Evolutionary conservation across 2,797 vertebrate genomes (phyloP), one percentile per base, ranked within the genome.

Genomic region (Rhincodon typus): DNA sequence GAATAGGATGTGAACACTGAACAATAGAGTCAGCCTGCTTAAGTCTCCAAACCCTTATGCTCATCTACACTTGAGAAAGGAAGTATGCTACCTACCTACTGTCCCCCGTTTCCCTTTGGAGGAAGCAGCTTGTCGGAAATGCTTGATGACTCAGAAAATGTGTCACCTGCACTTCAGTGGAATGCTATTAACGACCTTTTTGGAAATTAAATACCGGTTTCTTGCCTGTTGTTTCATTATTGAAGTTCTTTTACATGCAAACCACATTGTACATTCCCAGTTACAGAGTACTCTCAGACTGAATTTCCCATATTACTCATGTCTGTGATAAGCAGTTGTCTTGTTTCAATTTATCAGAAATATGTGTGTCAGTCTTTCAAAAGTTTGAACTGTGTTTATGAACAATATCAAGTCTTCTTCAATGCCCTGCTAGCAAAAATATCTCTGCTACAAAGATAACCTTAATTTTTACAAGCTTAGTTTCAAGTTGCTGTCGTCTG

Each of bases 221-320:
- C 17, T 66, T 3, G 38, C 34, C 90, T 69, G 25, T 27, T 42
- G 17, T 53, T 19, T 53, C 46, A 8, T 74, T 34, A 74, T 57
- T n/a, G 10, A 50, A 17, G 38, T 53, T 72, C 67, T 30, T 72
- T 94, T 50, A 17, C 67, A 30, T 13, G 50, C 94, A 15, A 23
- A 77, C 70, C 94, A 74, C 70, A 34, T 46, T 53, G 93, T 94
- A 77, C 94, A 95, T 95, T 95, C 70, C 70, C 67, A 72, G 69
- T n/a, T 57, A 46, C 3, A 8, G 0, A 77, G 46, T 5, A 34
- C 70, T 74, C 46, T 46, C 62, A 4, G 53, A 2, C 38, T 27
- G 70, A 95, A 95, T 34, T 95, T 95, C 94, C 94, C 94, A 34
- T 42, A 95, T 95, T 95, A 95, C 69, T 95, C 94, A 95, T 70